phyloP scores from a whole-genome alignment of 2,888 invertebrate species.

The Trachelus troglodyta region DNA sequence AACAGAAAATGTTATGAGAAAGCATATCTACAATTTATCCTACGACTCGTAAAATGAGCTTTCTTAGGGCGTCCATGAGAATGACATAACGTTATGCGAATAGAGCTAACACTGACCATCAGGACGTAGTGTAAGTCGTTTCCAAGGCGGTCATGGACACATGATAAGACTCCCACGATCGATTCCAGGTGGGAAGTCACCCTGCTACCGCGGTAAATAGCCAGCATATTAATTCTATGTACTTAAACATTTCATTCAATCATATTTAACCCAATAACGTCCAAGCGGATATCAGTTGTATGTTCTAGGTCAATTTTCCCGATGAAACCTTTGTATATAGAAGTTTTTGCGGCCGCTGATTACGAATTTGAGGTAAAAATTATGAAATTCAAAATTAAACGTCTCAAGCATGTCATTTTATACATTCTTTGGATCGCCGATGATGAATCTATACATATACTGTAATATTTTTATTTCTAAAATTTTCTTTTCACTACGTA shows the following conservation, averaged over 20 bases:
- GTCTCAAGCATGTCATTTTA: too few species aligned
- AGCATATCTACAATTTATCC: neutral
- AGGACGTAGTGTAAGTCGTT: neutral
- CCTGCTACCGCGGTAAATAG: neutral
- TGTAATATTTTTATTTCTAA: too few species aligned
- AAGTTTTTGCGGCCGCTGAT: too few species aligned
- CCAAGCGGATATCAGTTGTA: too few species aligned
- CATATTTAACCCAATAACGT: neutral
- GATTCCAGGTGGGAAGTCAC: neutral
- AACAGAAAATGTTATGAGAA: neutral
- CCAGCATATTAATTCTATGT: neutral
- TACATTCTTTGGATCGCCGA: too few species aligned
- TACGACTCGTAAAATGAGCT: neutral
- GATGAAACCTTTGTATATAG: too few species aligned
- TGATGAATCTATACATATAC: too few species aligned
- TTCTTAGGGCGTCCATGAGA: neutral
- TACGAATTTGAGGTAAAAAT: too few species aligned
- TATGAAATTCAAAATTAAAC: too few species aligned
- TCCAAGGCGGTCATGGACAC: neutral
- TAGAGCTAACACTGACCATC: neutral
- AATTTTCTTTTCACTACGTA: too few species aligned
- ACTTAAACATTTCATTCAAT: neutral
- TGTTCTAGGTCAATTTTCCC: too few species aligned
- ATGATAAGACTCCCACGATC: neutral
- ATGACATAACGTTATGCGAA: neutral